Evolutionary conservation across 30 jellyfish, hydroid and myxozoan genomes (phyloP), one percentile per base, ranked within the genome.

Genomic region (Chrysaora quinquecirrha): DNA sequence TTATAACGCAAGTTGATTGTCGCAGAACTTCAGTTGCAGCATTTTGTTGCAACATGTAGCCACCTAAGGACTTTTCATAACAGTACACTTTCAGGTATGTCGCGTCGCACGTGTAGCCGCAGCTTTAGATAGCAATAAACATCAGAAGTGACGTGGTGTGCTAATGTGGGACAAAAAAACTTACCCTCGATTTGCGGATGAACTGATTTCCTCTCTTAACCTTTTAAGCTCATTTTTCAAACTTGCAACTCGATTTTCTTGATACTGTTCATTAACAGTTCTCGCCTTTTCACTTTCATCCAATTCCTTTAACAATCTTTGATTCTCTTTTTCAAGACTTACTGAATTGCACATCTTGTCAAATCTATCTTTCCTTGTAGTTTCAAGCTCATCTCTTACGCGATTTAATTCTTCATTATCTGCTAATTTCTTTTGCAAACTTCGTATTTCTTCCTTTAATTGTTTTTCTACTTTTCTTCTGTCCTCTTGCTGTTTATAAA

Each of bases 181-280:
- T 18, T 22, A 71, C 84, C 28, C 71, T 38, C 27, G 4, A 21
- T 32, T 16, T 2, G n/a, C 23, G n/a, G 71, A 32, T 62, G 64
- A 19, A 12, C 29, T 30, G 30, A n/a, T 43, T 33, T 16, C 54
- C 65, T 80, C 84, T 11, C 48, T 73, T 38, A 80, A 22, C 46
- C 43, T 47, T 7, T 69, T 67, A 33, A 80, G 48, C 34, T 80
- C 84, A 18, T 73, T 56, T 63, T 78, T 78, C 48, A 78, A 46
- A 7, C 66, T 77, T 3, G 84, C 77, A 22, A 80, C 83, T 48
- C 91, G 47, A 30, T 68, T 52, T 31, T 80, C 91, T 16, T 80
- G 91, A 49, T 80, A 80, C 56, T 65, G 80, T 63, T 78, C 73
- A 27, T 78, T 58, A 19, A 61, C 49, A 0, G 18, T 34, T 34